Evolutionary conservation across 2,797 vertebrate species (phyloP), one percentile per base, ranked within the genome.

Genomic region (Alcedo quadribrachys): DNA sequence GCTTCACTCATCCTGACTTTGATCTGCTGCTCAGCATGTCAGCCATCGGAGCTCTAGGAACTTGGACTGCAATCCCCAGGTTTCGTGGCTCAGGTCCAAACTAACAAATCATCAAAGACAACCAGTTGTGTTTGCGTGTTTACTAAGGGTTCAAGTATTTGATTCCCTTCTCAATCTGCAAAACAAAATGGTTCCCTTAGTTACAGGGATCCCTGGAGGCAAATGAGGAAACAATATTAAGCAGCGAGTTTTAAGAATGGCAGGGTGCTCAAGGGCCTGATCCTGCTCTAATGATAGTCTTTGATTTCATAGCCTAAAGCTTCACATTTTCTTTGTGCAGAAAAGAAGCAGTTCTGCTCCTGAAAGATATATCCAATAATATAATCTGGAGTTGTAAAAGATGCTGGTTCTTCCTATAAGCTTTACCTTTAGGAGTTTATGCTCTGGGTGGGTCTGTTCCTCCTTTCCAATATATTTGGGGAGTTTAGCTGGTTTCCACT

Each of bases 101-200:
- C 78, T 73, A 95, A 94, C 83, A 94, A 94, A 94, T 86, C 82
- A 94, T 96, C 90, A 96, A 95, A 95, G 93, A 89, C 92, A 92
- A 82, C 88, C 92, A 93, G 89, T 94, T 85, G 89, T 90, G 90
- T 94, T 94, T 92, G 60, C 73, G 6, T 66, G 73, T 93, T 96
- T 94, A 87, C 76, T 61, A 66, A 94, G 88, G 81, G 90, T 81
- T 92, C 92, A 94, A 22, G 71, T 85, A 74, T 95, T 91, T 87
- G 78, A 92, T 90, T 85, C 93, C 66, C 73, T 51, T 83, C 84
- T 91, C 68, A 54, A 45, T 53, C 94, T 71, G 60, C 90, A 95
- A 86, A 94, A 92, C 86, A 96, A 95, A 95, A 79, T 40, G 71
- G 85, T 89, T 93, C 80, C 74, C 81, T 75, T 66, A 92, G 92